Conservation (phyloP, 1,140 invertebrate genomes). For the Vanessa atalanta region DNA sequence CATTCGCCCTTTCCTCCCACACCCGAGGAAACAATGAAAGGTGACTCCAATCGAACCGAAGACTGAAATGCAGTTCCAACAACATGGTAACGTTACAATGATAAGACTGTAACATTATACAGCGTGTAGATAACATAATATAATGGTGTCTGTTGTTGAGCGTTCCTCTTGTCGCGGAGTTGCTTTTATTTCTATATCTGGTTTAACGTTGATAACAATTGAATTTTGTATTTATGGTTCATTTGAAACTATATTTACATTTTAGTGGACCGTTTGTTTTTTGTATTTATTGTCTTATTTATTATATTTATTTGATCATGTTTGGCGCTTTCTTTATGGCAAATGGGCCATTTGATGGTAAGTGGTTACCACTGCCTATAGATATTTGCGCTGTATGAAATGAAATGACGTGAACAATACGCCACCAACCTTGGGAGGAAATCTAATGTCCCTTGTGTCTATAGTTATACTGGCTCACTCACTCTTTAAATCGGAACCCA, state of each 20-base stretch:
- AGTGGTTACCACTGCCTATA: no score
- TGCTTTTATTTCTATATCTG: not conserved
- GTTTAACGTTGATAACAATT: not conserved
- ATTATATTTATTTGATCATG: no score
- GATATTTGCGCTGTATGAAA: no score
- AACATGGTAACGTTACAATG: slow-evolving; percentile 25
- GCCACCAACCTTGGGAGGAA: no score
- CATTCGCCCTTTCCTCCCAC: slow-evolving; percentile 20
- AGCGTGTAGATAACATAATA: slow-evolving; percentile 1
- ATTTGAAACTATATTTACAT: not conserved
- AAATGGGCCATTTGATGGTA: no score
- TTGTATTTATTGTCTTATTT: no score
- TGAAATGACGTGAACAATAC: no score
- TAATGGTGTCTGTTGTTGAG: not conserved
- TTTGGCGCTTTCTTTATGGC: no score
- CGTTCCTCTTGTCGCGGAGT: not conserved
- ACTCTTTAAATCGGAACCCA: no score
- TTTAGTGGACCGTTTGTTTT: no score
- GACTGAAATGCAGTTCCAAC: slow-evolving; percentile 28
- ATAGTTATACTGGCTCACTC: no score
- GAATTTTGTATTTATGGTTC: not conserved
- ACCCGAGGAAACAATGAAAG: slow-evolving; percentile 27
- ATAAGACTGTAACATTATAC: slow-evolving; percentile 27
- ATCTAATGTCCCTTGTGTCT: no score
- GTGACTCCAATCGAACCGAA: slow-evolving; percentile 18